Evolutionary conservation across 2,113 vertebrate genomes (phyloP), one percentile per base, ranked within the genome.

Genomic region (Eolophus roseicapilla): DNA sequence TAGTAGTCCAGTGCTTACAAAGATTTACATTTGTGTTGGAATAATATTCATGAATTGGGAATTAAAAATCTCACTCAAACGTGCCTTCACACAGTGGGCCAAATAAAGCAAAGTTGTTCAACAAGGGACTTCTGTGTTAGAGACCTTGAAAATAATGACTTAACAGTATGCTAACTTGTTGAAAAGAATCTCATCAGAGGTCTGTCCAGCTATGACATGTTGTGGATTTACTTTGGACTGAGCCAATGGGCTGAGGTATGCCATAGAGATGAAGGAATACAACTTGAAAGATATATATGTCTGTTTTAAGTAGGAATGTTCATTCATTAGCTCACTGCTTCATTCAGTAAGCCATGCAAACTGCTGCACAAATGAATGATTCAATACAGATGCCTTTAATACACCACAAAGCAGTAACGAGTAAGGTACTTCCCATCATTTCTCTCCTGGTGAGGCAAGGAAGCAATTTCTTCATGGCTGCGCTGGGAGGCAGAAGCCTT

Each of bases 221-320:
- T 97, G 96, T 81, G 88, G 95, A 96, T 96, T 96, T 97, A 94
- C 97, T 97, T 97, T 98, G 97, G 96, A 98, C 88, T 90, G 85
- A 96, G 74, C 88, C 88, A 87, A 82, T 91, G 93, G 95, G 91
- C 93, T 96, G 95, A 95, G 92, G 90, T 96, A 88, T 96, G 71
- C 89, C 76, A 84, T 74, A 14, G 3, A 71, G 91, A 91, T 96
- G 95, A 97, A 97, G 97, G 97, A 97, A 97, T 62, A 76, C 81
- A 96, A 55, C 82, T 93, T 96, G 96, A 98, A 98, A 97, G 97
- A 98, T 95, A 86, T 95, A 96, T 98, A 95, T 96, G 82, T 77
- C 96, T 96, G 86, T 89, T 97, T 97, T 92, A 70, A 92, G 90
- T 53, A 82, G 83, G 95, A 96, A 94, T 92, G 92, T 96, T 96